Evolutionary conservation across 2,888 invertebrate genomes (phyloP).

Genomic region (Norana najaformis): DNA sequence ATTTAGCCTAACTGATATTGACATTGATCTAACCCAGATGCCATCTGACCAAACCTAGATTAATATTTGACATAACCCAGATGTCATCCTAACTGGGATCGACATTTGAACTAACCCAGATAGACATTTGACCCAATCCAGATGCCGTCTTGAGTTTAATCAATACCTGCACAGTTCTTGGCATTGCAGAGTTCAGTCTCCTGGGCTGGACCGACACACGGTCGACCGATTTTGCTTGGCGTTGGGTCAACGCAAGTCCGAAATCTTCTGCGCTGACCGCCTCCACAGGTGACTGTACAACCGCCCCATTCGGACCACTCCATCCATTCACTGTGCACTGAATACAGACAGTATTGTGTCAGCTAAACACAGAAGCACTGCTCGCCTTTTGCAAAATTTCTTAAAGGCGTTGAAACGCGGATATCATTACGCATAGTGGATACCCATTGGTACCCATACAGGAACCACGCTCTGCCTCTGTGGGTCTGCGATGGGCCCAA

Average conservation of each 20-base stretch:
- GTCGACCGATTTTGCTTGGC: conserved; percentile 81
- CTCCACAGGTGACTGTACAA: conserved; percentile 79
- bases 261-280: conserved; percentile 79
- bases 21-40: too few species aligned
- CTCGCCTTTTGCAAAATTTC: too few species aligned
- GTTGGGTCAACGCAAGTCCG: conserved; percentile 84
- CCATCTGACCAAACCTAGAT: too few species aligned
- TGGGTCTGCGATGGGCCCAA: neutral
- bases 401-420: too few species aligned
- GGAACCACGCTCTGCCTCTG: too few species aligned
- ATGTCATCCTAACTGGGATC: too few species aligned
- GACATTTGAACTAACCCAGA: too few species aligned
- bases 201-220: conserved; percentile 74
- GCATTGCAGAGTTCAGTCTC: conserved; percentile 78
- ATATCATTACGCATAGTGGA: too few species aligned
- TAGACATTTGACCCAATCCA: too few species aligned
- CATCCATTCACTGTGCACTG: conserved; percentile 84
- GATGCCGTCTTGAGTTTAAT: too few species aligned
- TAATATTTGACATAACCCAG: too few species aligned
- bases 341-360: neutral
- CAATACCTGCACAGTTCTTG: conserved; percentile 54
- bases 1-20: too few species aligned
- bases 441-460: neutral
- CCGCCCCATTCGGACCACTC: conserved; percentile 90
- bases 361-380: neutral